These are phyloP conservation scores for Megamerina dolium DNA, from an alignment of 2,888 invertebrate genomes.

Conservation along the genomic window DNA sequence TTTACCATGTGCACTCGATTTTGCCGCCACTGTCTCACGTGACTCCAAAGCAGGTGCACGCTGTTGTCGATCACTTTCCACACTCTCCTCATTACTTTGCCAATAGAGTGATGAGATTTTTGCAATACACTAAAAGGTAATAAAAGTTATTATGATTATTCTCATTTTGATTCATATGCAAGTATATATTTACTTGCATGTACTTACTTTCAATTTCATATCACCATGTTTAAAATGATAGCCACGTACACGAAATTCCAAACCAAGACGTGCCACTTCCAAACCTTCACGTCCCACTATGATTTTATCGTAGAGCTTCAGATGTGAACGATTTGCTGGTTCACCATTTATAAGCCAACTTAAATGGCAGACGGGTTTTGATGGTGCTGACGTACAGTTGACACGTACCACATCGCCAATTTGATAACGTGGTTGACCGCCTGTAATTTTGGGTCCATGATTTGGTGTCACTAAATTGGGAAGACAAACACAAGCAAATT, in stretches of 20 bases:
- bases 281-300: constrained; percentile 57
- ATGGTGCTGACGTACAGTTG: constrained; percentile 79
- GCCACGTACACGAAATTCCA: constrained; percentile 72
- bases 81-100: constrained; percentile 82
- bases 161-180: neutral
- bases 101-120: constrained; percentile 81
- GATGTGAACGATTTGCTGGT: constrained; percentile 56
- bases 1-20: constrained; percentile 64
- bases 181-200: neutral
- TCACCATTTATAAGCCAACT: constrained; percentile 85
- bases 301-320: constrained; percentile 52
- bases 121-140: constrained; percentile 63
- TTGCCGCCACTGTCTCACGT: constrained; percentile 60
- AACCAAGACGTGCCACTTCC: constrained; percentile 68
- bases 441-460: constrained; percentile 72
- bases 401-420: constrained; percentile 75
- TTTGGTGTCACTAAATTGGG: constrained; percentile 70
- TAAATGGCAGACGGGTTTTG: constrained; percentile 74
- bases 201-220: constrained; percentile 69
- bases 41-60: constrained; percentile 72
- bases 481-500: neutral
- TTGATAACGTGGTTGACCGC: constrained; percentile 74
- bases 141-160: neutral
- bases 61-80: constrained; percentile 68
- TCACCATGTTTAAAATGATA: constrained; percentile 78